phyloP scores from a whole-genome alignment of 2,888 invertebrate genomes.

The Cephus pulcher region DNA sequence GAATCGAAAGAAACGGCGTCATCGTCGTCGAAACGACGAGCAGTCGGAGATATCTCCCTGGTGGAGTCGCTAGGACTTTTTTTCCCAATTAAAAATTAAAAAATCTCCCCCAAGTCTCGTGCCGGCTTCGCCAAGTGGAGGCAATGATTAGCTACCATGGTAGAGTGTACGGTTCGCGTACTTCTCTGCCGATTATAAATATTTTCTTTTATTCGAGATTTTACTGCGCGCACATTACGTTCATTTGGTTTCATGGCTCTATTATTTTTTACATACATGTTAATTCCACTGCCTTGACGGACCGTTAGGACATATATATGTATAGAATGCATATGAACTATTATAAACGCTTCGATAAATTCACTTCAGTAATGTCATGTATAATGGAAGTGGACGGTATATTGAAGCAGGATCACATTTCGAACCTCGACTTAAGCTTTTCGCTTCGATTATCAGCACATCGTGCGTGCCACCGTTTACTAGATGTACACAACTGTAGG shows the following conservation, averaged over 20 bases:
- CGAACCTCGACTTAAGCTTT: background rate
- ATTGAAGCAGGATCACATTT: background rate
- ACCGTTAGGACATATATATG: background rate
- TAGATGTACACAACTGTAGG: background rate
- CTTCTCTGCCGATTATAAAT: constrained; percentile 63
- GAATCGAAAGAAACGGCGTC: background rate
- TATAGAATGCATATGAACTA: constrained; percentile 6
- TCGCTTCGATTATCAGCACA: constrained; percentile 28
- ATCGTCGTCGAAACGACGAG: background rate
- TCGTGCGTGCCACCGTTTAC: background rate
- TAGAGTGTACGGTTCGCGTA: constrained; percentile 49
- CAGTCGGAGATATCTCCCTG: background rate
- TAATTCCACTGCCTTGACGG: constrained; percentile 25
- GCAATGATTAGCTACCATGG: constrained; percentile 39
- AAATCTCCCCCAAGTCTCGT: constrained; percentile 33
- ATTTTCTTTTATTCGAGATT: constrained; percentile 36
- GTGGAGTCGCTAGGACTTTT: constrained; percentile 32
- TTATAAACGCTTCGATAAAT: constrained; percentile 38
- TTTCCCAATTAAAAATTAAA: constrained; percentile 66
- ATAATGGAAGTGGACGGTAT: background rate
- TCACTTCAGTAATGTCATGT: constrained; percentile 17
- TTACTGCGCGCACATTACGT: constrained; percentile 9
- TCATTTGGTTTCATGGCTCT: background rate
- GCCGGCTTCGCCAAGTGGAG: constrained; percentile 35
- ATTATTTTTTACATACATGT: constrained; percentile 19